These are phyloP conservation scores for Rhagium mordax DNA, from an alignment of 2,888 invertebrate genomes.

Conservation along the genomic window DNA sequence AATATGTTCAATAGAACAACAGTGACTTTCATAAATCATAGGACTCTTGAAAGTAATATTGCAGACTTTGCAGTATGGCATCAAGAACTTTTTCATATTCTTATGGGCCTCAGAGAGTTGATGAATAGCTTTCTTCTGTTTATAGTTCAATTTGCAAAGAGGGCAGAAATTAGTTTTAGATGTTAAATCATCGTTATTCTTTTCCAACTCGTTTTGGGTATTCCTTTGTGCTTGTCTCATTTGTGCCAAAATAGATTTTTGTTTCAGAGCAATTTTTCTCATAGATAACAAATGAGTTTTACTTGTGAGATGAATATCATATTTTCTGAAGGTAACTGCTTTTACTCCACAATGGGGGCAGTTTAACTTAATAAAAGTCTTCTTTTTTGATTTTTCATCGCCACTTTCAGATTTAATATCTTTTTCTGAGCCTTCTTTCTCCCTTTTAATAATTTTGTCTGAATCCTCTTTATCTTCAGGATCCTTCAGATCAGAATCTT, in stretches of 20 bases:
- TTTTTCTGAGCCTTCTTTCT: constrained; percentile 59
- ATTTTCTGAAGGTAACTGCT: constrained; percentile 83
- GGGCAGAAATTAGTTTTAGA: constrained; percentile 68
- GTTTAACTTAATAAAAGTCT: constrained; percentile 78
- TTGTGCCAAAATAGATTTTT: constrained; percentile 76
- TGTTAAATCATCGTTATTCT: constrained; percentile 75
- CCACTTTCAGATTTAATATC: constrained; percentile 34
- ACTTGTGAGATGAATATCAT: constrained; percentile 82
- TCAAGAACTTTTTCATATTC: constrained; percentile 88
- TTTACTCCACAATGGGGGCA: constrained; percentile 86
- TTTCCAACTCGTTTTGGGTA: constrained; percentile 85
- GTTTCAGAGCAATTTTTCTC: constrained; percentile 81
- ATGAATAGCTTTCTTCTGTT: constrained; percentile 79
- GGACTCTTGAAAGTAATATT: constrained; percentile 85
- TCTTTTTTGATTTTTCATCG: constrained; percentile 70
- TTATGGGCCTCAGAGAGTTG: constrained; percentile 86
- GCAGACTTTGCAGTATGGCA: constrained; percentile 87
- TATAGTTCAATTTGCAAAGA: constrained; percentile 69
- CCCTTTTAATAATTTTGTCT: constrained; percentile 43
- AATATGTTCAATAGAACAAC: constrained; percentile 86
- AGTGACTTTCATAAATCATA: constrained; percentile 88
- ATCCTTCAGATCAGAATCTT: constrained; percentile 62
- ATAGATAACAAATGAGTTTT: constrained; percentile 82
- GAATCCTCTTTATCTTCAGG: constrained; percentile 55
- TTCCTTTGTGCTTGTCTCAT: constrained; percentile 87